Base-by-base conservation (phyloP, 2,888 invertebrate genomes). In the Synergus laeviventris region DNA sequence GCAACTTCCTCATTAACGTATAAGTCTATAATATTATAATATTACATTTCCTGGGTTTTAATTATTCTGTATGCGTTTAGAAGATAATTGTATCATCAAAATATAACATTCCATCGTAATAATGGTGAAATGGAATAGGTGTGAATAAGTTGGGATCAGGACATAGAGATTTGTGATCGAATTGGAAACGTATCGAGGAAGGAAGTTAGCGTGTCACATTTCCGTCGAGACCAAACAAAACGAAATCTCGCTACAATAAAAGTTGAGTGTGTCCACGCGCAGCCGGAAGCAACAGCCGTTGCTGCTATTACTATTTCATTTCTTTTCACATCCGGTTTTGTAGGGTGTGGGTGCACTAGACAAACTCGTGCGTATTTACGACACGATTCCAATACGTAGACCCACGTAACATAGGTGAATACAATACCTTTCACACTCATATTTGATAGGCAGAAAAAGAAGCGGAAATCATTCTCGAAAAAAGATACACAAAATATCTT, bases 291-390 rank as follows among this genome's bases (percentile, higher is more conserved):
- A 79, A 79, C 82, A 82, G 81, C 81, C 82, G 81, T 82, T 86
- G 81, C 81, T 80, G 79, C 84, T 81, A 86, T 87, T 87, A 87
- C 86, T 85, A 85, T 85, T 86, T 85, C 80, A 84, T 78, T 83
- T 81, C 81, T 80, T 81, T 73, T 74, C 77, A 62, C 80, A 79
- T 82, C 82, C 82, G 82, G 82, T 59, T 49, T 73, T 36, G 61
- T 49, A 59, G 76, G 66, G 78, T 76, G 77, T 82, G 82, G 82
- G 81, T 75, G 82, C 77, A 81, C 81, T 79, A 78, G 80, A 75
- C 81, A 76, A 78, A 78, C 76, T 73, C 74, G 79, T 74, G 74
- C 64, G 36, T 24, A 64, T 60, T 74, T 73, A 62, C 73, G 56
- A 66, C 42, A 62, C 45, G 61, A 56, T 78, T 66, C 45, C 31